Evolutionary conservation across 2,888 invertebrate species (phyloP), one percentile per base, ranked within the genome.

Genomic region (Sclerodermus sp.): DNA sequence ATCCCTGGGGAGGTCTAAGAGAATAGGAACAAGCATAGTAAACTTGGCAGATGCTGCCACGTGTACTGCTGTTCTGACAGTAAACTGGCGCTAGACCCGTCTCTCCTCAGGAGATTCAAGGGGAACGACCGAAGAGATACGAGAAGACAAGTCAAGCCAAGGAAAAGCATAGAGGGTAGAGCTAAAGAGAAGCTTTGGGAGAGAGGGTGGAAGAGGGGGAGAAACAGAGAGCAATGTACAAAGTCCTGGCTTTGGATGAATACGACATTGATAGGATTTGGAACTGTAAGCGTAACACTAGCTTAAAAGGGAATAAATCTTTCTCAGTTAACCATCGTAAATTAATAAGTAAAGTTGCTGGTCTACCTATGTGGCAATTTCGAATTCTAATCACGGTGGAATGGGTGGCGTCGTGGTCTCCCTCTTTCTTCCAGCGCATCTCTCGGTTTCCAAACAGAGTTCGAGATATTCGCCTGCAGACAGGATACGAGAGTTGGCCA

Each of bases 261-360:
- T 5, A 23, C 23, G 3, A 23, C 23, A 23, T 3, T 5, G 23
- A 23, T 3, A 23, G 23, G 8, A 8, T 5, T 3, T 5, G 23
- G 8, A 8, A 23, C 23, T 23, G 23, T 23, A 23, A n/a, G n/a
- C n/a, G n/a, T n/a, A n/a, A n/a, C n/a, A n/a, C n/a, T n/a, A n/a
- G n/a, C n/a, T n/a, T n/a, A n/a, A n/a, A n/a, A n/a, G n/a, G n/a
- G n/a, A n/a, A n/a, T n/a, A n/a, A n/a, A n/a, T n/a, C n/a, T n/a
- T 23, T 23, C 3, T 23, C 23, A 3, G 3, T 23, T 8, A 23
- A 23, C 8, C 43, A 36, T 15, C 38, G n/a, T 41, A 59, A 68
- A 67, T 61, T 73, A 71, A 75, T 67, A 69, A 71, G 62, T 50
- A 71, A 73, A 72, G 67, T 74, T 70, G 62, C 52, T 49, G 57